These are phyloP conservation scores for Oncorhynchus kisutch DNA, from an alignment of 2,113 vertebrate genomes.

Conservation along the genomic window DNA sequence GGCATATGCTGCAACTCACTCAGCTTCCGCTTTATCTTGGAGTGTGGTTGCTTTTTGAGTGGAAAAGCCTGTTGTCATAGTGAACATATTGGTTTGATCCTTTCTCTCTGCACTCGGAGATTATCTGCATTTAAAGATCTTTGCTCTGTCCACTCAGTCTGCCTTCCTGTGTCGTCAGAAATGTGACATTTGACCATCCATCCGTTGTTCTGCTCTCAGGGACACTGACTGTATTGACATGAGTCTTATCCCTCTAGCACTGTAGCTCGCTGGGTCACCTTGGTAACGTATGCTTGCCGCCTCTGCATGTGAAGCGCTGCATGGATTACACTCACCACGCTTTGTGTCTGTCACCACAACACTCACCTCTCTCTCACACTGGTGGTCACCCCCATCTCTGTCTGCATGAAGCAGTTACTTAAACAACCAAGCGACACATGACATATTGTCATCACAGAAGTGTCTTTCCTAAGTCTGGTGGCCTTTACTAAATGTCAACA, in stretches of 20 bases:
- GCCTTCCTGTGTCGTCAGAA: too few species aligned
- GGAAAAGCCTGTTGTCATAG: too few species aligned
- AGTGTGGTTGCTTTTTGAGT: too few species aligned
- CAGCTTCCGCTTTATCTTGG: too few species aligned
- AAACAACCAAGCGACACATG: not conserved
- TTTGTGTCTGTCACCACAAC: not conserved
- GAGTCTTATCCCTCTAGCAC: not conserved
- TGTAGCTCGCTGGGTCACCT: not conserved
- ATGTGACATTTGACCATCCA: too few species aligned
- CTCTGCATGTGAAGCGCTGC: not conserved
- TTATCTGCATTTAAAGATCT: too few species aligned
- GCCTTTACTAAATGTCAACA: not conserved
- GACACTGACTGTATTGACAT: not conserved
- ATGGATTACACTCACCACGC: not conserved
- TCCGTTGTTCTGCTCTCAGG: too few species aligned
- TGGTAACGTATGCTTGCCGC: not conserved
- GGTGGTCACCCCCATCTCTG: not conserved
- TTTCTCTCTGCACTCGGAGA: too few species aligned
- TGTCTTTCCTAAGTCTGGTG: not conserved
- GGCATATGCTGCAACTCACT: not conserved
- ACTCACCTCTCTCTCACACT: not conserved
- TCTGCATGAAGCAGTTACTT: not conserved
- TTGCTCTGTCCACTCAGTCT: not conserved
- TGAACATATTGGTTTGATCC: not conserved
- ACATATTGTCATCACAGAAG: not conserved